A percentile compares a stretch with the other conserved stretches of the same genome.
Conservation (phyloP, 2,888 invertebrate genomes). For the Ernsta delagoae region DNA sequence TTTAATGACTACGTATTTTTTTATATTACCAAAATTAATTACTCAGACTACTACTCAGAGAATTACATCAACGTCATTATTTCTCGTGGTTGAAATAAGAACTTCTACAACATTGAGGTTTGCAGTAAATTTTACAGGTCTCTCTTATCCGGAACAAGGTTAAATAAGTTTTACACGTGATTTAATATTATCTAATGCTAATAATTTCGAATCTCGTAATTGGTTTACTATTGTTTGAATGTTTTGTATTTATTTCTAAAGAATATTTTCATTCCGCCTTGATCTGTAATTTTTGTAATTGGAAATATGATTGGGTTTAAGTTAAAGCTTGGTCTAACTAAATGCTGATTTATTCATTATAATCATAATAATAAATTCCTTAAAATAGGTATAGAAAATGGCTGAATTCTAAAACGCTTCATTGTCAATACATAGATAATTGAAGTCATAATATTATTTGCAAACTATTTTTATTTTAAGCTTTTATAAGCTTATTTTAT, state of each 20-base stretch:
- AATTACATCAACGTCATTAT: not conserved
- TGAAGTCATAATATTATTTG: too few species aligned
- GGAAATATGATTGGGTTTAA: not conserved
- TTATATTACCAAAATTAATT: too few species aligned
- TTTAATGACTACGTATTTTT: too few species aligned
- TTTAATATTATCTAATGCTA: constrained; percentile 46
- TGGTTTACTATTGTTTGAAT: constrained; percentile 49
- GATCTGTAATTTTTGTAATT: not conserved
- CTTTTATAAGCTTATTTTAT: too few species aligned
- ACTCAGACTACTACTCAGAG: too few species aligned
- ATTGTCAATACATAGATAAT: too few species aligned
- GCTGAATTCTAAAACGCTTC: too few species aligned
- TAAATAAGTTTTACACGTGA: constrained; percentile 62
- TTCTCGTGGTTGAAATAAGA: constrained; percentile 46
- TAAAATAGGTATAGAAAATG: too few species aligned
- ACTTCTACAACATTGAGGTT: constrained; percentile 77
- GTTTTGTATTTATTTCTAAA: constrained; percentile 55
- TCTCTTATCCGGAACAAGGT: constrained; percentile 83
- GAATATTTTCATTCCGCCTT: not conserved
- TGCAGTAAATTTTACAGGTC: constrained; percentile 84
- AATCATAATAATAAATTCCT: too few species aligned
- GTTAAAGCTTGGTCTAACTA: not conserved
- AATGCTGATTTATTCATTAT: too few species aligned
- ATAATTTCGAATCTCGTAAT: constrained; percentile 65
- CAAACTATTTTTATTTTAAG: too few species aligned